Conservation (phyloP, 2,113 vertebrate genomes). For the Vicugna pacos region DNA sequence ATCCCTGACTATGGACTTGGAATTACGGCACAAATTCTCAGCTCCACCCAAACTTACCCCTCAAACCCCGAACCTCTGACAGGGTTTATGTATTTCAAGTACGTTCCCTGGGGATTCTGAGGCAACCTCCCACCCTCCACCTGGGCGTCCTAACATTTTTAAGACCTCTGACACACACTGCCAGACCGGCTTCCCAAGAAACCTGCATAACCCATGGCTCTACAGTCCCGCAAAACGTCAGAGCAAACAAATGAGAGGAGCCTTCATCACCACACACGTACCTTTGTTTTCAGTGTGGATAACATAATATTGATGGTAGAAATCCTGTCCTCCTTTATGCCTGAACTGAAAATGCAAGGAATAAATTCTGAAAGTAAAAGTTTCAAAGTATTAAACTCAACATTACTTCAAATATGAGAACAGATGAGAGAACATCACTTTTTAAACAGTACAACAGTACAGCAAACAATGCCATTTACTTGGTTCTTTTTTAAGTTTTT, state of each 20-base stretch:
- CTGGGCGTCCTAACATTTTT: too few relatives aligned
- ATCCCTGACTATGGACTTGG: neutral
- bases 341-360: constrained; percentile 92
- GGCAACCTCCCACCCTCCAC: neutral
- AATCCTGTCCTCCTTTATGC: constrained; percentile 94
- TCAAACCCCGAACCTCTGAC: neutral
- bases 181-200: neutral
- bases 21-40: neutral
- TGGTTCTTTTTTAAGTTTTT: neutral
- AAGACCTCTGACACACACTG: neutral
- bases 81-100: neutral
- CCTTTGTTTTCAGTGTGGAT: constrained; percentile 93
- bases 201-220: neutral
- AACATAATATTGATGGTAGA: constrained; percentile 93
- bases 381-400: constrained; percentile 70
- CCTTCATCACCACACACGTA: constrained; percentile 58
- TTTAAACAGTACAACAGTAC: neutral
- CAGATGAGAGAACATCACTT: neutral
- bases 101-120: neutral
- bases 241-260: accelerated
- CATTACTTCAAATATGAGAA: neutral
- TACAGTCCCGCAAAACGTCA: neutral
- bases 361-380: constrained; percentile 91
- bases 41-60: neutral
- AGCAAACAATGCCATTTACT: neutral